Conservation (phyloP, 2,797 vertebrate genomes). For the Odontamblyopus lacepedii region DNA sequence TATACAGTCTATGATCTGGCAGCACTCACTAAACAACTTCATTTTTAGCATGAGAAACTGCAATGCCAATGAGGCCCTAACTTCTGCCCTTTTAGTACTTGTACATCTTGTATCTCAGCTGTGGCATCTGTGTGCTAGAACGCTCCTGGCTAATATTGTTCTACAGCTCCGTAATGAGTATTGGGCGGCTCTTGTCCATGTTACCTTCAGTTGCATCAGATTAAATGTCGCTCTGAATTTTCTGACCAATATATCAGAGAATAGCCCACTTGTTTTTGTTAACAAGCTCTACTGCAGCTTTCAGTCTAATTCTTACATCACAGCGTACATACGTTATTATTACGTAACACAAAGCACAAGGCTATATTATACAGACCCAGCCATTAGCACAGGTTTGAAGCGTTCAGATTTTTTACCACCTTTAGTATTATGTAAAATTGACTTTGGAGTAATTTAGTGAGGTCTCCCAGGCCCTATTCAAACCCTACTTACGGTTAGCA, state of each 20-base stretch:
- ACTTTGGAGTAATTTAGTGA: no score
- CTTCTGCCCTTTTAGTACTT: no score
- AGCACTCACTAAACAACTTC: no score
- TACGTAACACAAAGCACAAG: background rate
- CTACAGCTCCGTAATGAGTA: conserved; percentile 17
- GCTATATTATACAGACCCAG: no score
- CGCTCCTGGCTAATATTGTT: conserved; percentile 17
- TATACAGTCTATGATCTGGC: no score
- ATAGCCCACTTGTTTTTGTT: conserved; percentile 11
- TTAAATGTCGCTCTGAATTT: conserved; percentile 25
- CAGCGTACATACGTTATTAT: background rate
- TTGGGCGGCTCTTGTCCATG: conserved; percentile 16
- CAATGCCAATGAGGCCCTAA: no score
- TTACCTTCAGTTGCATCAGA: conserved; percentile 50
- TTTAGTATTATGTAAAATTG: no score
- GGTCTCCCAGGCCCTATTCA: no score
- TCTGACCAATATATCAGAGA: conserved; percentile 25
- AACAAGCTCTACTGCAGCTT: conserved; percentile 7
- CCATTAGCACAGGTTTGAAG: no score
- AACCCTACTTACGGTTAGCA: no score
- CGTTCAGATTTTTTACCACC: no score
- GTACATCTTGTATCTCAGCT: background rate
- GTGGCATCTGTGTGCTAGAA: conserved; percentile 2
- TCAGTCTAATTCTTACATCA: background rate
- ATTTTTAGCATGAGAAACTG: no score